Evolutionary conservation across 2,797 vertebrate species (phyloP), one percentile per base, ranked within the genome.

Genomic region (Zalophus californianus): DNA sequence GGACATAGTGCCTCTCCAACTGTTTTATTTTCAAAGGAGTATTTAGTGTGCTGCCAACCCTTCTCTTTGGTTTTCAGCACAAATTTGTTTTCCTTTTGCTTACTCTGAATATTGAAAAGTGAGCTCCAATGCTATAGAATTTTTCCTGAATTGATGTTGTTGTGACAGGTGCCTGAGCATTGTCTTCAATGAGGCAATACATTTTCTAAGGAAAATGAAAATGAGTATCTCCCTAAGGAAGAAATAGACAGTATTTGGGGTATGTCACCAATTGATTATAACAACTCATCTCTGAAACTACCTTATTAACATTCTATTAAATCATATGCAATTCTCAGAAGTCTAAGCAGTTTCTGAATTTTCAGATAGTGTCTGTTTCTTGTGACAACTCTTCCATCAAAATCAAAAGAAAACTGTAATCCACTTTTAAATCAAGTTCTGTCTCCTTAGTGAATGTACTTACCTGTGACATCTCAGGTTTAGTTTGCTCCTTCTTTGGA

Each of bases 1-100:
- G 95, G 80, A 95, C 94, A 97, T 84, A 73, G 20, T 95, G 84
- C 87, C 94, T 96, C 88, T 96, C 48, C 90, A 54, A 97, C 90
- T 96, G 91, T 80, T 98, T 98, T 91, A 96, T 97, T 98, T 98
- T 97, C 98, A 96, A 90, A 79, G 91, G 60, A 97, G 52, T 95
- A 96, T 8, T 77, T 86, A 88, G 82, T 80, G 83, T 93, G 93
- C 85, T 98, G 97, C 97, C 97, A 98, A 64, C 87, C 89, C 93
- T 98, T 94, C 35, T 85, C 93, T 98, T 97, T 68, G 96, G 97
- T 90, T 83, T 93, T 97, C 94, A 97, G 58, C 94, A 93, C 54
- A 97, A 98, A 98, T 84, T 91, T 50, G 25, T 94, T 98, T 91
- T 97, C 91, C 87, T 98, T 96, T 96, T 98, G 84, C 95, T 98